Evolutionary conservation across 1,140 invertebrate species (phyloP).

Genomic region (Bombus confusus): DNA sequence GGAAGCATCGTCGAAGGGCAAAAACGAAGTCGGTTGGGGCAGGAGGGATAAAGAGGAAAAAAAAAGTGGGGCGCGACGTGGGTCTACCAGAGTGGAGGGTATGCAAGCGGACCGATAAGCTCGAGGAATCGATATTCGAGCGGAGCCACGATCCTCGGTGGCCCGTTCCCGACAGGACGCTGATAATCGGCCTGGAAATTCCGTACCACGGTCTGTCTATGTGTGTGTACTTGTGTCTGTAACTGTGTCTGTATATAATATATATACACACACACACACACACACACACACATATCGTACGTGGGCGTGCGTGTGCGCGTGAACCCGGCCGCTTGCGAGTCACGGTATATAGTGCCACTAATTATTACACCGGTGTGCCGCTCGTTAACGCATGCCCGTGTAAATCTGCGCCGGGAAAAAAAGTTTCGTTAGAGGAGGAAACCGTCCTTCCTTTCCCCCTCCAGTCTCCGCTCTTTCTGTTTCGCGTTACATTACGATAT

Average conservation of each 20-base stretch:
- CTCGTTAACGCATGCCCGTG: conserved; percentile 69
- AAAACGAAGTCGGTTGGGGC: background rate
- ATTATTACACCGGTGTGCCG: conserved; percentile 66
- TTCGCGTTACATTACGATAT: conserved; percentile 24
- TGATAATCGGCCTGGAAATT: conserved; percentile 58
- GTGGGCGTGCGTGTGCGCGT: background rate
- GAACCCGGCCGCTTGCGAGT: conserved; percentile 24
- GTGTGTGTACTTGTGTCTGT: background rate
- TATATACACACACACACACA: background rate
- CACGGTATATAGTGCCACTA: conserved; percentile 48
- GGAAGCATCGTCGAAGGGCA: conserved; percentile 54
- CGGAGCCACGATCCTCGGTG: conserved; percentile 51
- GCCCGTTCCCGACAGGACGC: conserved; percentile 57
- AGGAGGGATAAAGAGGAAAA: background rate
- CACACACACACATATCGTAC: fast-evolving
- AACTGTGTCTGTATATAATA: background rate
- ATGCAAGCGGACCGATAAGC: conserved; percentile 60
- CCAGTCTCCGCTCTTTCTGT: background rate
- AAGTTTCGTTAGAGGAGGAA: conserved; percentile 38
- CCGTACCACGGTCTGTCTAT: background rate
- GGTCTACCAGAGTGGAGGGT: conserved; percentile 22
- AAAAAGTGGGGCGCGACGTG: conserved; percentile 7
- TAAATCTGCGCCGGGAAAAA: conserved; percentile 46
- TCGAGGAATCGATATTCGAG: conserved; percentile 63
- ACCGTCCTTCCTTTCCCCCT: background rate